phyloP scores from a whole-genome alignment of 2,797 vertebrate species.

The Parotocinclus haroldoi region DNA sequence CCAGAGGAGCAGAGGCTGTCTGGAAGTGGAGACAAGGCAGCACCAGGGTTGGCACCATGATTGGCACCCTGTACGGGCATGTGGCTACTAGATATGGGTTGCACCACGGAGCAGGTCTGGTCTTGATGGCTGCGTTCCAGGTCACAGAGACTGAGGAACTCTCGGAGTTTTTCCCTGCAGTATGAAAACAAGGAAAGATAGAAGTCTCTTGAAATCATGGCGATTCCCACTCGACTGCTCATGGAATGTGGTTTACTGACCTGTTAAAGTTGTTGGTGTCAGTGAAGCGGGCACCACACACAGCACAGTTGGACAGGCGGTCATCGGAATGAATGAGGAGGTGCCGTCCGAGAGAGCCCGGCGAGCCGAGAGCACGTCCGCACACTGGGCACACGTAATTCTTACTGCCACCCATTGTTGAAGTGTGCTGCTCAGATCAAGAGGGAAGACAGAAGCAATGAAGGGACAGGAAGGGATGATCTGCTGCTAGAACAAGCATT shows the following conservation, averaged over 20 bases:
- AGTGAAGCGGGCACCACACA: conserved; percentile 92
- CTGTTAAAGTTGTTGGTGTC: conserved; percentile 94
- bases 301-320: conserved; percentile 95
- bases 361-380: conserved; percentile 93
- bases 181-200: conserved; percentile 26
- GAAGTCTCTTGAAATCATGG: conserved; percentile 1
- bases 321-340: conserved; percentile 97
- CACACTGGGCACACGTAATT: conserved; percentile 95
- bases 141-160: conserved; percentile 79
- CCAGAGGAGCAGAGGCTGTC: conserved; percentile 71
- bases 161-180: conserved; percentile 87
- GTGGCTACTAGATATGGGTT: conserved; percentile 67
- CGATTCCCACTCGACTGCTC: background rate
- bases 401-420: conserved; percentile 87
- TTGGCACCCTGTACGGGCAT: conserved; percentile 56
- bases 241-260: conserved; percentile 58
- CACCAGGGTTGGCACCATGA: conserved; percentile 52
- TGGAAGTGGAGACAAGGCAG: conserved; percentile 63
- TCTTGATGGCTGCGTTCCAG: conserved; percentile 69
- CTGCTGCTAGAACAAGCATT: no score
- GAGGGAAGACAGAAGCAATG: conserved; percentile 47
- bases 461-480: background rate
- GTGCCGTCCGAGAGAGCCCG: conserved; percentile 91
- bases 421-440: conserved; percentile 78
- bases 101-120: conserved; percentile 66